Evolutionary conservation across 2,113 vertebrate genomes (phyloP).

Genomic region (Pelecanoides urinatrix): DNA sequence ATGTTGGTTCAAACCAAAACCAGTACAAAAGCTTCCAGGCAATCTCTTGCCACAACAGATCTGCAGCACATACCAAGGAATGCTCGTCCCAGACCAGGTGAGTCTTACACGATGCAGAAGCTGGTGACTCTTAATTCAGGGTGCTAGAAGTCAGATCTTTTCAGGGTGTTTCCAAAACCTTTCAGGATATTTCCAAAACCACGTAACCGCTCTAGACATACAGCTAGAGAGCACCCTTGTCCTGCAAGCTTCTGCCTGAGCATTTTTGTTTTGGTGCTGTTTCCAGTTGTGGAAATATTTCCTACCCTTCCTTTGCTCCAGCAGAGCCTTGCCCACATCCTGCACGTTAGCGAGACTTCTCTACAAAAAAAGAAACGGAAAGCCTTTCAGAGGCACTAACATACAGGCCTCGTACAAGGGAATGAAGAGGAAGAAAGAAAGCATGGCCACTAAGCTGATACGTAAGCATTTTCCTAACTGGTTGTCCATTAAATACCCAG

Average conservation of each 20-base stretch:
- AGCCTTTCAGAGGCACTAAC: neutral
- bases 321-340: neutral
- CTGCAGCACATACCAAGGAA: neutral
- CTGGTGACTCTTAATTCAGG: neutral
- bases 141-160: neutral
- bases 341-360: neutral
- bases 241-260: neutral
- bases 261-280: neutral
- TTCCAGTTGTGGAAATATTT: neutral
- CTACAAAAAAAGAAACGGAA: neutral
- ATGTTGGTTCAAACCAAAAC: rapidly evolving
- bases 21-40: neutral
- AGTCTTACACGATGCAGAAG: neutral
- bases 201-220: rapidly evolving
- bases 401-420: neutral
- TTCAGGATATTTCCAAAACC: neutral
- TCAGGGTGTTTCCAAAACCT: neutral
- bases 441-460: neutral
- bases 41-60: neutral
- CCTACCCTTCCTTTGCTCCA: neutral
- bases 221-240: neutral
- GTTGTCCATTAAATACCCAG: neutral
- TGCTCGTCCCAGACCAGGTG: neutral
- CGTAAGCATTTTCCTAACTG: neutral
- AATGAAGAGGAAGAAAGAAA: neutral